phyloP scores from a whole-genome alignment of 2,888 invertebrate species.

The Chymomyza fuscimana region DNA sequence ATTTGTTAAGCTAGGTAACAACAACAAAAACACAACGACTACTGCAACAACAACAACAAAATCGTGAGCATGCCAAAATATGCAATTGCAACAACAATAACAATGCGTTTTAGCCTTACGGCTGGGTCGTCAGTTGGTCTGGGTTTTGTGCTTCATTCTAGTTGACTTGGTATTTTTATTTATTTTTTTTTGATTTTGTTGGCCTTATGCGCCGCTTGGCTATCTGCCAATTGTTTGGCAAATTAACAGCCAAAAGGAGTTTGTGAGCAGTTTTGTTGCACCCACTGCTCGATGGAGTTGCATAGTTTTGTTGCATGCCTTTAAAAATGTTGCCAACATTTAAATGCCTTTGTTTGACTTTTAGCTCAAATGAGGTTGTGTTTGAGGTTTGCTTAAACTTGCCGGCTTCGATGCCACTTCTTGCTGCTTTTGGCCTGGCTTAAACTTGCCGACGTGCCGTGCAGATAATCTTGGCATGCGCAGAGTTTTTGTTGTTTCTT shows the following conservation, averaged over 20 bases:
- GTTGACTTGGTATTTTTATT: constrained; percentile 27
- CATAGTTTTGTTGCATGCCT: constrained; percentile 27
- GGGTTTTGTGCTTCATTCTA: constrained; percentile 32
- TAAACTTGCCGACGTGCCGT: constrained; percentile 46
- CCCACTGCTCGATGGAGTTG: neutral
- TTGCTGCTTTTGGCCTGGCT: constrained; percentile 31
- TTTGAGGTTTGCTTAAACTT: neutral
- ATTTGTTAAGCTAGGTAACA: constrained; percentile 58
- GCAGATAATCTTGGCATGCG: constrained; percentile 30
- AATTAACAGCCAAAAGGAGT: constrained; percentile 71
- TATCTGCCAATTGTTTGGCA: constrained; percentile 74
- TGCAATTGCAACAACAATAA: constrained; percentile 4
- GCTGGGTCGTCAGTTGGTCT: constrained; percentile 8
- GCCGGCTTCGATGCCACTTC: neutral
- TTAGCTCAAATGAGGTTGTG: constrained; percentile 57
- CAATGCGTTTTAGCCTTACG: constrained; percentile 4
- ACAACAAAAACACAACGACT: constrained; percentile 30
- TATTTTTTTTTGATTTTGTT: constrained; percentile 34
- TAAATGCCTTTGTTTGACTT: constrained; percentile 73
- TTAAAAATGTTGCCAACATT: constrained; percentile 62
- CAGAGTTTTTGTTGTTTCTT: constrained; percentile 24
- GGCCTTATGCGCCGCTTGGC: constrained; percentile 38
- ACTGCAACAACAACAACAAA: constrained; percentile 45
- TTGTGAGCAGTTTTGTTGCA: constrained; percentile 26
- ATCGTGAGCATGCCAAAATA: constrained; percentile 50